Conservation (phyloP, 2,888 invertebrate species). For the Temnothorax ravouxi region DNA sequence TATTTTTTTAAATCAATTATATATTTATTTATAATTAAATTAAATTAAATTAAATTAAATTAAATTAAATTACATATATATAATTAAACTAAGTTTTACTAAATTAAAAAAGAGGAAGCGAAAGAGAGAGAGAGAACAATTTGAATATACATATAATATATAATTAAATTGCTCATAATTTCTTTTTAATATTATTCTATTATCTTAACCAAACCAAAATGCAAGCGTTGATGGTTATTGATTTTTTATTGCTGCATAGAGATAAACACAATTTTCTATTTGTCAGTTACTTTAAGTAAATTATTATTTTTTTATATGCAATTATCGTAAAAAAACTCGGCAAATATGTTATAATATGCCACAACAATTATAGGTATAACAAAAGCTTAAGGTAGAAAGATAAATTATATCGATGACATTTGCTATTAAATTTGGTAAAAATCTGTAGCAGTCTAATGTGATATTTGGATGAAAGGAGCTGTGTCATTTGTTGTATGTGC, state of each 20-base stretch:
- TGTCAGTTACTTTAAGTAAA: not conserved
- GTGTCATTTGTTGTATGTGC: not conserved
- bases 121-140: not conserved
- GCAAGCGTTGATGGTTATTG: not conserved
- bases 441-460: not conserved
- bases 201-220: not conserved
- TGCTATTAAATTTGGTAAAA: constrained; percentile 3
- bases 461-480: constrained; percentile 8
- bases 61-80: no score
- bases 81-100: not conserved
- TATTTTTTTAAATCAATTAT: not conserved
- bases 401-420: not conserved
- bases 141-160: not conserved
- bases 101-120: not conserved
- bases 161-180: not conserved
- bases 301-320: constrained; percentile 3
- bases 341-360: not conserved
- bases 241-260: not conserved
- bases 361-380: not conserved
- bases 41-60: not conserved
- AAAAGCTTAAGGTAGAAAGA: not conserved
- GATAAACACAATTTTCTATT: not conserved
- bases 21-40: not conserved
- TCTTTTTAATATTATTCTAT: not conserved
- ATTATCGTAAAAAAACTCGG: not conserved